Evolutionary conservation across 1,140 invertebrate genomes (phyloP), one percentile per base, ranked within the genome.

Genomic region (Panonychus citri): DNA sequence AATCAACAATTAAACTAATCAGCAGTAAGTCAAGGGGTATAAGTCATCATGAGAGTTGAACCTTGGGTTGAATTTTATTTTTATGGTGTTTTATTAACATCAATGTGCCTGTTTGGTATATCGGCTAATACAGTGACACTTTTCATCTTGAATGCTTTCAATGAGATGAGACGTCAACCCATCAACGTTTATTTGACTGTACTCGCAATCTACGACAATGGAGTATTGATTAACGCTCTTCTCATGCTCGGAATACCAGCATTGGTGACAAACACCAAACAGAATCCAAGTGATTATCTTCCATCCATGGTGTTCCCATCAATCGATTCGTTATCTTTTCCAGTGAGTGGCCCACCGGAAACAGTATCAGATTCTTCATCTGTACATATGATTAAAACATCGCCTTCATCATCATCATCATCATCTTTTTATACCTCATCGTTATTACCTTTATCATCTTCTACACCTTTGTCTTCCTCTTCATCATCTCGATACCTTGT

Each of bases 181-280:
- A 60, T 60, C 49, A 60, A 60, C 27, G 57, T 57, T 3, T 60
- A 57, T 28, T 27, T 60, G 21, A 60, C 55, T 3, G 56, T 60
- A 13, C 37, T 60, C 26, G 56, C 59, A 21, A 25, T 60, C 12
- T 60, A 57, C 25, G 59, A 60, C 34, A 60, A 60, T 50, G 59
- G 59, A 19, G 59, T 60, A 25, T 34, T 60, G 8, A 37, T 57
- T 12, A 59, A 59, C 43, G 48, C 40, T 24, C 27, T 60, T 30
- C 28, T 60, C 8, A 57, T 60, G 56, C 27, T 60, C 1, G 27
- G 37, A n/a, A 21, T 60, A 7, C 59, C 59, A 2, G 39, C 25
- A 7, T 34, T 34, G 30, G 30, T 34, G 12, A 34, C 30, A 5
- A 34, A 30, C 28, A 10, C 13, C 15, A 19, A 24, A 43, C 2